Evolutionary conservation across 2,888 invertebrate species (phyloP).

Genomic region (Gibbula magus): DNA sequence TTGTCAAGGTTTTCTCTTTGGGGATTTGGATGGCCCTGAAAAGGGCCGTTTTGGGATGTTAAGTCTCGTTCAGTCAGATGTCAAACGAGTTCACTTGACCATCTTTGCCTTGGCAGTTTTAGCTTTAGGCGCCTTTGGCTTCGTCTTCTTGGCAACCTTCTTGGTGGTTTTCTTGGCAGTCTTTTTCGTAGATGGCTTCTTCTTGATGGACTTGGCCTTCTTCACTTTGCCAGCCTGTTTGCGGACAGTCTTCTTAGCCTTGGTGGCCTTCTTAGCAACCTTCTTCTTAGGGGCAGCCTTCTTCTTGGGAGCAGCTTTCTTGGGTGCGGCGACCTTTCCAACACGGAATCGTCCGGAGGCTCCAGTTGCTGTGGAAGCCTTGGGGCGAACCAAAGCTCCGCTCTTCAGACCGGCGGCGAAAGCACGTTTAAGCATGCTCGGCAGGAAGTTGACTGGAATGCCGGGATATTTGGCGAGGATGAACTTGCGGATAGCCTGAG

Average conservation of each 20-base stretch:
- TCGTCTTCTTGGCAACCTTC: not conserved
- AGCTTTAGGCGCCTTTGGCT: not conserved
- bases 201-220: not conserved
- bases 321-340: not conserved
- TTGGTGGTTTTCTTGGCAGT: not conserved
- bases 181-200: not conserved
- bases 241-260: not conserved
- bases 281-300: not conserved
- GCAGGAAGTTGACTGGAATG: not conserved
- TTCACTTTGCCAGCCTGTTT: not conserved
- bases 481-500: not conserved
- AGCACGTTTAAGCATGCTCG: not conserved
- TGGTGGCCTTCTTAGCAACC: not conserved
- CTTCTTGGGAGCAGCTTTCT: not conserved
- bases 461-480: not conserved
- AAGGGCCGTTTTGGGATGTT: not conserved
- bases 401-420: not conserved
- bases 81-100: not conserved
- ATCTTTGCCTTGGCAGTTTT: not conserved
- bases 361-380: not conserved
- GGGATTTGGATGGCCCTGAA: conserved; percentile 2
- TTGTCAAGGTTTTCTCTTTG: not conserved
- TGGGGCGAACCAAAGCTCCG: not conserved
- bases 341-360: not conserved
- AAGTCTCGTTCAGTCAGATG: not conserved